Percentiles rank a stretch among this genome's conserved stretches.
phyloP scores from a whole-genome alignment of 2,113 vertebrate species.

The Apteryx mantelli region DNA sequence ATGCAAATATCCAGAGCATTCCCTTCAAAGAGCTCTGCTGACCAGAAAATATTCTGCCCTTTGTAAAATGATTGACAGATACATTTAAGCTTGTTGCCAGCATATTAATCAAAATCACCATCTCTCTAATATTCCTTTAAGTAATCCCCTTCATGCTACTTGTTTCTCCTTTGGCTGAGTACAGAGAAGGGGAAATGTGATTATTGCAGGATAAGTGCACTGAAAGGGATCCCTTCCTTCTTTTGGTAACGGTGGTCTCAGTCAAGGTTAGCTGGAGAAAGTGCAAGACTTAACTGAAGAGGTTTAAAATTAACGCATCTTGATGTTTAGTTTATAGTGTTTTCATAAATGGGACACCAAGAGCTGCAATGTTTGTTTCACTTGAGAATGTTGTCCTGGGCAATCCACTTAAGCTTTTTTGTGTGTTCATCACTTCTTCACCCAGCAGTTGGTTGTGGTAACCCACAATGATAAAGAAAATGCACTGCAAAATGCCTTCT shows the following conservation, averaged over 20 bases:
- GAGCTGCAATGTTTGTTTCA: background rate
- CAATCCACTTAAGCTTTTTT: background rate
- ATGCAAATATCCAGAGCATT: background rate
- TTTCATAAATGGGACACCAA: background rate
- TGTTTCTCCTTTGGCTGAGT: background rate
- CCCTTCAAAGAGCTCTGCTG: background rate
- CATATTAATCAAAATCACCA: rapidly evolving
- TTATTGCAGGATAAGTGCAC: background rate
- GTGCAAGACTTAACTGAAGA: rapidly evolving
- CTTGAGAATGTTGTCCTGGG: background rate
- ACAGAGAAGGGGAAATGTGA: background rate
- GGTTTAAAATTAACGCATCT: rapidly evolving
- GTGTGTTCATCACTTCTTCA: too few relatives aligned
- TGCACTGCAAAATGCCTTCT: background rate
- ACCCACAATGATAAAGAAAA: background rate
- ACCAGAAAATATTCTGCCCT: background rate
- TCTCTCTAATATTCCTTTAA: background rate
- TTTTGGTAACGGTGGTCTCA: background rate
- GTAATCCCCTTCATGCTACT: too few relatives aligned
- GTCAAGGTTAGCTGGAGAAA: background rate
- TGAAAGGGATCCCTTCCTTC: background rate
- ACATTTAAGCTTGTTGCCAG: background rate
- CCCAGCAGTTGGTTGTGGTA: background rate
- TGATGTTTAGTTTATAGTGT: rapidly evolving
- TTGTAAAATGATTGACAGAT: background rate